Evolutionary conservation across 1,140 invertebrate species (phyloP).

Genomic region (Diorhabda carinulata): DNA sequence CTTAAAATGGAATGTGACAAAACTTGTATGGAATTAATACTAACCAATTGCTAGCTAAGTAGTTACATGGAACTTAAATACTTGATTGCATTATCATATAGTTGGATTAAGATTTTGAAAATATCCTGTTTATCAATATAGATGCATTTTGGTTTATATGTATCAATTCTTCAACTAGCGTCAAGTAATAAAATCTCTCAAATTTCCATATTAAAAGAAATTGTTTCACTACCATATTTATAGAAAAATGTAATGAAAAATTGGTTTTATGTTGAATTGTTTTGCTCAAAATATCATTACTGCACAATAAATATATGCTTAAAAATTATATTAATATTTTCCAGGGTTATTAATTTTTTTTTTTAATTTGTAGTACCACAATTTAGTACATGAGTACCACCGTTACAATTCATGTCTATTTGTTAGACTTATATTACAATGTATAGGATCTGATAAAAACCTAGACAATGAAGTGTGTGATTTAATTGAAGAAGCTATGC

Average conservation of each 20-base stretch:
- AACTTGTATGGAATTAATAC: too few species aligned
- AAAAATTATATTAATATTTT: constrained; percentile 1
- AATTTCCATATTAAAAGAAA: too few species aligned
- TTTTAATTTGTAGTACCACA: constrained; percentile 43
- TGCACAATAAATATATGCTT: neutral
- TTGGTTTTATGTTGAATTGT: neutral
- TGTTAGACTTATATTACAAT: constrained; percentile 57
- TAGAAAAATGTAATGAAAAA: constrained; percentile 9
- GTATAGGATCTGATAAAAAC: constrained; percentile 58
- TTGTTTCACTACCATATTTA: too few species aligned
- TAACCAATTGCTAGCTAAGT: too few species aligned
- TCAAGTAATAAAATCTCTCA: too few species aligned
- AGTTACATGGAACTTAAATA: too few species aligned
- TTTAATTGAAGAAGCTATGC: constrained; percentile 58
- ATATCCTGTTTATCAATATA: too few species aligned
- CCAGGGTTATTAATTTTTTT: constrained; percentile 4
- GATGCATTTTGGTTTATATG: too few species aligned
- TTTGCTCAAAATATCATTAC: neutral
- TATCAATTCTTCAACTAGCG: too few species aligned
- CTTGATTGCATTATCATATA: too few species aligned
- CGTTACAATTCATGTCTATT: constrained; percentile 61
- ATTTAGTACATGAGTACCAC: constrained; percentile 50
- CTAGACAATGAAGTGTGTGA: constrained; percentile 62
- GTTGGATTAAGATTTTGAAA: too few species aligned
- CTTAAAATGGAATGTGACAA: too few species aligned